Conservation (phyloP, 2,113 vertebrate genomes). For the Lophura nycthemera region DNA sequence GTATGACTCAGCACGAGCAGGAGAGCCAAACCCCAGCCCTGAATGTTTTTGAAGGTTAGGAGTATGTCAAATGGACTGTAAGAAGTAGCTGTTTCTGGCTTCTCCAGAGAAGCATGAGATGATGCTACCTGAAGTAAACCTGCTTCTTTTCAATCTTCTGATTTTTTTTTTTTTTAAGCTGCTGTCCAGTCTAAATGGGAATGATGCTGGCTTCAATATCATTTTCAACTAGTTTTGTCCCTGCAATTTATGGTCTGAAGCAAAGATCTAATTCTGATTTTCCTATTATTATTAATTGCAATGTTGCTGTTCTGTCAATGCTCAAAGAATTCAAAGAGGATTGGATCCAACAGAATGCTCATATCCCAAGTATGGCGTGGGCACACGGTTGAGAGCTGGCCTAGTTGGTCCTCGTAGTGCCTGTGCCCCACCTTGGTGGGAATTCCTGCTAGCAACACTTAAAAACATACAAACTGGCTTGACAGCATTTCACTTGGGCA, state of each 20-base stretch:
- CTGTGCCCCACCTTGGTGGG: neutral
- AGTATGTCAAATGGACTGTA: constrained; percentile 5
- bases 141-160: neutral
- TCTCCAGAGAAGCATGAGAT: neutral
- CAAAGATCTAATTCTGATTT: neutral
- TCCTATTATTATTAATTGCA: neutral
- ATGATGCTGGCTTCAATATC: neutral
- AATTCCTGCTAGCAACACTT: neutral
- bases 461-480: neutral
- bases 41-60: constrained; percentile 59
- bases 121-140: neutral
- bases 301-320: neutral
- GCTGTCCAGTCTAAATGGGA: neutral
- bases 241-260: neutral
- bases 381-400: neutral
- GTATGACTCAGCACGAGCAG: constrained; percentile 48
- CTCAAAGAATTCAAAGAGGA: neutral
- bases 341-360: neutral
- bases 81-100: neutral
- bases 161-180: neutral
- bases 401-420: neutral
- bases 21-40: constrained; percentile 42
- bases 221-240: neutral
- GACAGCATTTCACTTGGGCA: neutral
- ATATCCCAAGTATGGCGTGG: neutral